Base-by-base conservation (phyloP, 2,113 vertebrate species). In the Rhipidura dahli region DNA sequence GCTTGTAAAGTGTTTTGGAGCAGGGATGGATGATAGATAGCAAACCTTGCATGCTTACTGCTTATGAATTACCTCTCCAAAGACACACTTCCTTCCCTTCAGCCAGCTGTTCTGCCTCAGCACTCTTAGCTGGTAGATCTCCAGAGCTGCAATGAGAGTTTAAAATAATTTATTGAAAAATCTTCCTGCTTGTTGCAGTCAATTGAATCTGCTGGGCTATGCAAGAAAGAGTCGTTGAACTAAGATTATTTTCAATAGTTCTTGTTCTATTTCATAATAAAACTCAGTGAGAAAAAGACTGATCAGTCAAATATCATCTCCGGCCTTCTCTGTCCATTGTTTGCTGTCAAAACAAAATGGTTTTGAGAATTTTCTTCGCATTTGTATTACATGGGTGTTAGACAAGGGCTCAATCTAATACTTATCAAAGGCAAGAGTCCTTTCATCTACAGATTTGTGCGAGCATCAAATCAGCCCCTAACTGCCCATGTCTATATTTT, bases 41-140 rank as follows among this genome's bases (percentile, higher is more conserved):
- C 90, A 93, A 95, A 95, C 71, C 56, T 75, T 71, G 51, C 65
- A 8, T 77, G 56, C 75, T 95, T 87, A 87, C 65, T 94, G 56
- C 88, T 95, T 90, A 57, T 26, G 83, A 93, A 92, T 93, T 96
- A 97, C 95, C 82, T 96, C 91, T 95, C 68, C 83, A 93, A 96
- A 91, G 94, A 83, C 54, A 93, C 17, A 73, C 50, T 94, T 96
- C 85, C 81, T 96, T 90, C 71, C 85, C 79, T 94, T 73, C 68
- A 94, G 88, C 59, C 87, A 95, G 88, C 64, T 96, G 89, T 97
- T 97, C 94, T 90, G 90, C 87, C 66, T 96, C 93, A 78, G 61
- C 83, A 39, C 35, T 91, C 93, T 77, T 77, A 53, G 69, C 70
- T 96, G 91, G 87, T 93, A 86, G 26, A 70, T 49, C 66, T 96